Evolutionary conservation across 2,113 vertebrate genomes (phyloP).

Genomic region (Charadrius vociferus): DNA sequence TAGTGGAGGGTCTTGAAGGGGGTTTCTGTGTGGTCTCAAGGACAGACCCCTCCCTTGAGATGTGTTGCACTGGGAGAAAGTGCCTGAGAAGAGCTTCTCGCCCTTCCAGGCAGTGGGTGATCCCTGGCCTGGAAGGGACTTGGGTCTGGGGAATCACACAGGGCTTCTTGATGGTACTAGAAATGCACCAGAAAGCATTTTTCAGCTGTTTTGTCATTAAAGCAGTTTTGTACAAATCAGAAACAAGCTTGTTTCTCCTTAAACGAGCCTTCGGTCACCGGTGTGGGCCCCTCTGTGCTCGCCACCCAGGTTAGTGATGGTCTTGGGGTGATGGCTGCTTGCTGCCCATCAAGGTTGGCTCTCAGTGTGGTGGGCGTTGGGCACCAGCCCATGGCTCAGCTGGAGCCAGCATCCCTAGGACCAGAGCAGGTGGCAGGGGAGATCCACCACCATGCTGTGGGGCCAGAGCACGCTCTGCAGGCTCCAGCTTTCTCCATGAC

Average conservation of each 20-base stretch:
- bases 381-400: fast-evolving
- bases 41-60: not conserved
- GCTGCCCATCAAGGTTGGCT: not conserved
- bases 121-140: not conserved
- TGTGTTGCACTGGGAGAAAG: not conserved
- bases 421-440: not conserved
- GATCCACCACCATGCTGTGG: fast-evolving
- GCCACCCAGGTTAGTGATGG: not conserved
- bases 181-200: not conserved
- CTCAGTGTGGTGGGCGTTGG: fast-evolving
- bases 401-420: not conserved
- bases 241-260: not conserved
- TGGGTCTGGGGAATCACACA: not conserved
- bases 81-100: not conserved
- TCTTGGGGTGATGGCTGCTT: not conserved
- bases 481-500: not conserved
- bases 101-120: not conserved
- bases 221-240: constrained; percentile 36
- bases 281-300: not conserved
- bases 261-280: fast-evolving
- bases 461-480: not conserved
- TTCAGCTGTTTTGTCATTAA: constrained; percentile 25
- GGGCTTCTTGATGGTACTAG: not conserved
- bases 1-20: not conserved
- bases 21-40: fast-evolving